phyloP scores from a whole-genome alignment of 2,888 invertebrate species.

The Agapetus fuscipes region DNA sequence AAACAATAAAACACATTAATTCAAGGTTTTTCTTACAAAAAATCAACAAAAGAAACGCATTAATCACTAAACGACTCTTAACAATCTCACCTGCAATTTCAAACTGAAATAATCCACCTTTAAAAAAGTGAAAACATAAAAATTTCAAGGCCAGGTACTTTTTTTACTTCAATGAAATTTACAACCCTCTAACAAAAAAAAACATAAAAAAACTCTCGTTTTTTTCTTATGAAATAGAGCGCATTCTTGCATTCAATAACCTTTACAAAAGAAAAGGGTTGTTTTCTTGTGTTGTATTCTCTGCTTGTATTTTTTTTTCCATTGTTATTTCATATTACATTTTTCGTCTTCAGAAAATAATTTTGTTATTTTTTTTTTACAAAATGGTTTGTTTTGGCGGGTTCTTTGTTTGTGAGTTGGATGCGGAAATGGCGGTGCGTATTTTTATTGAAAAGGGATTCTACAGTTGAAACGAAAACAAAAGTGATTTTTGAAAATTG shows the following conservation, averaged over 20 bases:
- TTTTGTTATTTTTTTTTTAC: neutral
- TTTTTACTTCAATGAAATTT: conserved; percentile 4
- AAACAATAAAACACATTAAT: conserved; percentile 11
- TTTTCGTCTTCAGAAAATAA: too few species aligned
- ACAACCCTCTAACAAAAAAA: too few species aligned
- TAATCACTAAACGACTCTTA: conserved; percentile 12
- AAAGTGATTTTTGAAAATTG: neutral
- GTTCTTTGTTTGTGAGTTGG: neutral
- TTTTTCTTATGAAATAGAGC: too few species aligned
- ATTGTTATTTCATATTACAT: too few species aligned
- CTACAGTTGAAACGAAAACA: neutral
- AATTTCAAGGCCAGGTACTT: conserved; percentile 12
- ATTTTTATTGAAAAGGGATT: too few species aligned
- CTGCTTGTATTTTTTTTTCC: too few species aligned
- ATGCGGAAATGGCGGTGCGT: neutral
- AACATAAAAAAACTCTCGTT: too few species aligned
- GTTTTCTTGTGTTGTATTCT: neutral
- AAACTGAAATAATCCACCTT: conserved; percentile 12
- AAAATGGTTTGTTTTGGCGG: neutral
- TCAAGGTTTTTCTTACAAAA: conserved; percentile 12
- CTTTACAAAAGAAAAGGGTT: too few species aligned
- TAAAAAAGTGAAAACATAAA: conserved; percentile 15
- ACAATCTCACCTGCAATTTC: conserved; percentile 15
- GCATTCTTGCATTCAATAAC: too few species aligned
- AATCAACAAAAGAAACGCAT: conserved; percentile 12